Conservation (phyloP, 2,797 vertebrate genomes). For the Manis pentadactyla region DNA sequence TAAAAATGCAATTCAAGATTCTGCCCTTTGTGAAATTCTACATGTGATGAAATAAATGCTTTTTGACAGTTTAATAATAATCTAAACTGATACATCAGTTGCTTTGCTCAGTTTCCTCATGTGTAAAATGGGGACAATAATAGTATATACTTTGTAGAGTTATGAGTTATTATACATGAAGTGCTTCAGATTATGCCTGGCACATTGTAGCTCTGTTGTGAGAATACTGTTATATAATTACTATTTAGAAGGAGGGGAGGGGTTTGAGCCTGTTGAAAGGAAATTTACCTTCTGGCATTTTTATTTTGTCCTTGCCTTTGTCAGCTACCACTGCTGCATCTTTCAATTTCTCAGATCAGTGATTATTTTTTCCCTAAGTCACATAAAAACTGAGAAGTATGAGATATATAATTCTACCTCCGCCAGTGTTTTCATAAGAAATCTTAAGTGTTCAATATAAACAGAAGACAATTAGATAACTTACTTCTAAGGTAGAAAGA, state of each 20-base stretch:
- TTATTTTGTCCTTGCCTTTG: neutral
- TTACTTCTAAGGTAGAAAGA: neutral
- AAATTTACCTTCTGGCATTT: neutral
- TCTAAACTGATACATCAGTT: neutral
- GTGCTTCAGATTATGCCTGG: neutral
- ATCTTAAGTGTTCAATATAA: neutral
- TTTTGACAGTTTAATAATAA: neutral
- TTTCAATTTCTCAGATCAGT: neutral
- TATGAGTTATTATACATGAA: neutral
- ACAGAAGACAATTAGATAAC: neutral
- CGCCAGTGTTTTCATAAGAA: neutral
- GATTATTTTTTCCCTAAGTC: constrained; percentile 1
- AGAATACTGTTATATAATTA: neutral
- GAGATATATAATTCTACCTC: neutral
- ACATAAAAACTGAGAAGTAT: neutral
- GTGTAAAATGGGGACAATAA: neutral
- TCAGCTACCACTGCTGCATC: neutral
- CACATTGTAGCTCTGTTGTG: neutral
- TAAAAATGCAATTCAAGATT: neutral
- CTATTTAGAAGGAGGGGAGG: neutral
- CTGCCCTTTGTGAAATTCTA: neutral
- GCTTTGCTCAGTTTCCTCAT: neutral
- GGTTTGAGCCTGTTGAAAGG: neutral
- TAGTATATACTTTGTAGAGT: neutral
- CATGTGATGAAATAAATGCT: neutral